Conservation (phyloP, 2,113 vertebrate species). For the Sterrhoptilus dennistouni region DNA sequence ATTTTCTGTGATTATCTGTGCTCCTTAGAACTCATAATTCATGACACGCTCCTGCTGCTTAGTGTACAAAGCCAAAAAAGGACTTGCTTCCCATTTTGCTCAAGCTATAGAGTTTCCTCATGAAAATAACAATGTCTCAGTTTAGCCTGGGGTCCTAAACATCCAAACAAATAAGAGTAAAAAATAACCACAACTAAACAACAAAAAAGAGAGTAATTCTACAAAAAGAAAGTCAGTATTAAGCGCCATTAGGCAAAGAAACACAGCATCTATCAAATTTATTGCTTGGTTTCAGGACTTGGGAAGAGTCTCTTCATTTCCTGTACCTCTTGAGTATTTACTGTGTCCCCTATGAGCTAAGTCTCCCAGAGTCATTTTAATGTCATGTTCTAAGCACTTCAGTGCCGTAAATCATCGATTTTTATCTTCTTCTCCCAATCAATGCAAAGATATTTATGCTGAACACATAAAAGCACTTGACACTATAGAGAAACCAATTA, state of each 20-base stretch:
- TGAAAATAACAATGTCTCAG: not conserved
- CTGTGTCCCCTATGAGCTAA: constrained; percentile 52
- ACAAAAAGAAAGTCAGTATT: not conserved
- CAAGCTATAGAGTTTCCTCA: not conserved
- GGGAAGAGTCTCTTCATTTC: constrained; percentile 62
- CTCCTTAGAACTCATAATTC: not conserved
- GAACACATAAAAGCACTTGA: constrained; percentile 73
- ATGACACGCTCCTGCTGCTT: not conserved
- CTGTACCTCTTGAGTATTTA: constrained; percentile 62
- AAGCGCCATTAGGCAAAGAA: constrained; percentile 43
- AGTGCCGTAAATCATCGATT: constrained; percentile 62
- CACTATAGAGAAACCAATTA: constrained; percentile 67
- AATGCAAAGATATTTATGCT: constrained; percentile 71
- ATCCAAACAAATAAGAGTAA: not conserved
- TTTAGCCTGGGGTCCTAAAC: not conserved
- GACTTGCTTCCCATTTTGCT: not conserved
- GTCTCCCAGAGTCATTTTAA: constrained; percentile 68
- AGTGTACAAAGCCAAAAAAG: not conserved
- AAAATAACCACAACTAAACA: not conserved
- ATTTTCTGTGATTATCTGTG: not conserved
- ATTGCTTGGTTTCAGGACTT: constrained; percentile 50
- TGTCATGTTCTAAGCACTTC: constrained; percentile 46
- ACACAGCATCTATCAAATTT: constrained; percentile 43
- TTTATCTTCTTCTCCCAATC: constrained; percentile 70
- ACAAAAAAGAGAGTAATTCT: not conserved